Conservation (phyloP, 1,140 invertebrate genomes). For the Pseudobourletiella spinata region DNA sequence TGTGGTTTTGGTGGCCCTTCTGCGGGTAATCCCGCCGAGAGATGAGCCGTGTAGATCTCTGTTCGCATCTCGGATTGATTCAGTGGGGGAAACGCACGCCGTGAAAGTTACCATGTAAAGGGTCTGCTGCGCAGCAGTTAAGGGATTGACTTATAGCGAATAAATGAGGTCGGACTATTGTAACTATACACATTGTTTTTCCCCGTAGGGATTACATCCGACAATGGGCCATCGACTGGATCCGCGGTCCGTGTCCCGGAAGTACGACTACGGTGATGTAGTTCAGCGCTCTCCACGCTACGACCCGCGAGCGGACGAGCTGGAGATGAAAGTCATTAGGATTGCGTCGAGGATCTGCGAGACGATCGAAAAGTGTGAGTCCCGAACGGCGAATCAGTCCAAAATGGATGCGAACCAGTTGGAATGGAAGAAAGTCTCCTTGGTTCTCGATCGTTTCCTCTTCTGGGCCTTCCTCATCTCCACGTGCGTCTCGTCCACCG, state of each 20-base stretch:
- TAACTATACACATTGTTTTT: background rate
- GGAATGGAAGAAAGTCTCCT: conserved; percentile 69
- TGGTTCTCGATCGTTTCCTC: conserved; percentile 58
- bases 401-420: conserved; percentile 53
- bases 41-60: too few species aligned
- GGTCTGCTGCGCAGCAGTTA: too few species aligned
- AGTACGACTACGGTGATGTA: conserved; percentile 33
- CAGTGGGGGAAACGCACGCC: background rate
- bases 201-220: conserved; percentile 20
- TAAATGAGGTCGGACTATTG: background rate
- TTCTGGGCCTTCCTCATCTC: conserved; percentile 58
- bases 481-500: conserved; percentile 53
- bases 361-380: conserved; percentile 62
- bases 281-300: conserved; percentile 38
- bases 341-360: conserved; percentile 58
- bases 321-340: conserved; percentile 52
- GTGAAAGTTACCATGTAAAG: background rate
- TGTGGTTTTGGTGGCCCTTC: too few species aligned
- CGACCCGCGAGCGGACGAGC: conserved; percentile 41
- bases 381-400: conserved; percentile 56
- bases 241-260: conserved; percentile 21
- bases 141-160: too few species aligned
- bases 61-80: too few species aligned
- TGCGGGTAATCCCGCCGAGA: too few species aligned
- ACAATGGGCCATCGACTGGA: conserved; percentile 21